These are phyloP conservation scores for Erpobdella octoculata DNA, from an alignment of 2,888 invertebrate genomes.

Conservation along the genomic window DNA sequence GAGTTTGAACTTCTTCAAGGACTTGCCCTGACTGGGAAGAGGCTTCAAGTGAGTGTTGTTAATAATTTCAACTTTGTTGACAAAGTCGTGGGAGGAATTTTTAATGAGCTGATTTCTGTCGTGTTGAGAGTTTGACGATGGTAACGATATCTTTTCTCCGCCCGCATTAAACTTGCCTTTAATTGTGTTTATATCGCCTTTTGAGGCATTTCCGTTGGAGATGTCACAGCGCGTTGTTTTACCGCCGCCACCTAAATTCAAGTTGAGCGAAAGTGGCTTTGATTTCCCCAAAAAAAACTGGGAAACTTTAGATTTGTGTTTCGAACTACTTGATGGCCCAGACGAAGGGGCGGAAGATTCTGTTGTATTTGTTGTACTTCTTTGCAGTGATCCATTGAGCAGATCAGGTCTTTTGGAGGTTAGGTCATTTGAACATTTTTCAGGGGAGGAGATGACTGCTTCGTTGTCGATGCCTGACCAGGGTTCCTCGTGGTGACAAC, in stretches of 20 bases:
- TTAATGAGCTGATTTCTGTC: background rate
- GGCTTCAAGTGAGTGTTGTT: conserved; percentile 7
- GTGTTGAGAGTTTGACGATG: background rate
- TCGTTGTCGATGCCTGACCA: conserved; percentile 19
- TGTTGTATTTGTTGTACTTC: too few relatives aligned
- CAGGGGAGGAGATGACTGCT: conserved; percentile 14
- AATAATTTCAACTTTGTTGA: too few relatives aligned
- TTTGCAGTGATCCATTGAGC: background rate
- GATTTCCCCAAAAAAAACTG: background rate
- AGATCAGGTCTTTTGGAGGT: background rate
- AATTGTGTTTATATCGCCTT: background rate
- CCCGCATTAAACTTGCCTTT: background rate
- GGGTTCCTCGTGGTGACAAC: background rate
- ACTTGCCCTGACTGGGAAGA: background rate
- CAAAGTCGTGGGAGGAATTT: too few relatives aligned
- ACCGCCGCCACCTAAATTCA: background rate
- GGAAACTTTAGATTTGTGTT: background rate
- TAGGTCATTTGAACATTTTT: background rate
- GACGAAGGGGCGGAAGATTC: background rate
- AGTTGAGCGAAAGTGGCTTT: conserved; percentile 8
- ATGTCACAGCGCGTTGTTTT: background rate
- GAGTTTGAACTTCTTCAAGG: conserved; percentile 9
- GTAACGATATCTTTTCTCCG: background rate
- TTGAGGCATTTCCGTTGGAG: background rate
- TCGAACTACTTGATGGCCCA: background rate